Evolutionary conservation across 1,140 invertebrate genomes (phyloP), one percentile per base, ranked within the genome.

Genomic region (Philaenus spumarius): DNA sequence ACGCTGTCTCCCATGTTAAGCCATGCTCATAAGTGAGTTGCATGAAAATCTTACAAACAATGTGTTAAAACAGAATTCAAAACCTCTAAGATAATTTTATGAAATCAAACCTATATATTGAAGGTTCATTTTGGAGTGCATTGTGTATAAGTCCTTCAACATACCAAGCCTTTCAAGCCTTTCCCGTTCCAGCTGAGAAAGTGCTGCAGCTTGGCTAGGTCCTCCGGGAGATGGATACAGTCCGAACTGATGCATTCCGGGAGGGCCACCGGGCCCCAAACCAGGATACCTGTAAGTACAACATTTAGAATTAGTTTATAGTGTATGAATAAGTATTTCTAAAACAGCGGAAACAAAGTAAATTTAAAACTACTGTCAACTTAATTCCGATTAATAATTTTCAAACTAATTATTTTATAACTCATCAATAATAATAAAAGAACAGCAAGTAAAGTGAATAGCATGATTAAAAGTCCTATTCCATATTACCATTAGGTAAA

Each of bases 161-260:
- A 61, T 58, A 75, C 90, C 89, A 62, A 90, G 71, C 66, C 87
- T 73, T 68, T 90, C 90, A 22, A 95, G 75, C 55, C 93, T 79
- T 73, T 96, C 93, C 43, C 93, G 77, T 71, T 95, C 93, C 64
- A 94, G 54, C 30, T 73, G 78, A 66, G 60, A 69, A 62, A 59
- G 53, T n/a, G 59, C 58, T 24, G 55, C 55, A 42, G 61, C 67
- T 58, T 60, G 68, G 46, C 40, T 68, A 37, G 68, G 71, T 64
- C 58, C 74, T 22, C 48, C 73, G 43, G 74, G 72, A 1, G 75
- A 78, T 70, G 73, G 78, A 74, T 82, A 83, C 1, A 81, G 70
- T 7, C 79, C 78, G 65, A 76, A 85, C 71, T 75, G 82, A 71
- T 75, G 87, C 68, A 73, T 74, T 69, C 55, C 80, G 1, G 56